Evolutionary conservation across 2,888 invertebrate genomes (phyloP).

Genomic region (Blera fallax): DNA sequence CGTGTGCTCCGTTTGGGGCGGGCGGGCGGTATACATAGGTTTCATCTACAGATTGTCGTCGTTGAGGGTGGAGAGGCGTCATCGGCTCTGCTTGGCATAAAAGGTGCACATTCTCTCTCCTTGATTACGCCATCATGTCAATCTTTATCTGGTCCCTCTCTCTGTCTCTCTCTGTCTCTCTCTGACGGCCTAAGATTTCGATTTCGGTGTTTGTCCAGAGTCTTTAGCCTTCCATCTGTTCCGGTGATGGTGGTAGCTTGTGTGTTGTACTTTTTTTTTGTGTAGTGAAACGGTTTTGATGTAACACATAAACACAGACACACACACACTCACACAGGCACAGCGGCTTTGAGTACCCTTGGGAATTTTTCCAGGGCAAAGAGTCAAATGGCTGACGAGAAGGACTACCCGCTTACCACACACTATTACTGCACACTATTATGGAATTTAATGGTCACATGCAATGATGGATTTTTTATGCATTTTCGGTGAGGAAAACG

Average conservation of each 20-base stretch:
- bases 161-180: background rate
- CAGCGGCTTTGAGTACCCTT: constrained; percentile 20
- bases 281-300: background rate
- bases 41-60: background rate
- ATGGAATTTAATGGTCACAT: constrained; percentile 69
- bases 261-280: background rate
- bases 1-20: no score
- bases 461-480: constrained; percentile 69
- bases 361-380: constrained; percentile 66
- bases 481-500: constrained; percentile 60
- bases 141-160: constrained; percentile 45
- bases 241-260: background rate
- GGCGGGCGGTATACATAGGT: background rate
- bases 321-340: background rate
- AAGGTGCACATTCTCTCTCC: constrained; percentile 60
- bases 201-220: constrained; percentile 37
- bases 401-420: constrained; percentile 25
- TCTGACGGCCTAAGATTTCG: constrained; percentile 38
- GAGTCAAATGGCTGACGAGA: constrained; percentile 60
- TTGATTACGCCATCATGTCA: constrained; percentile 69
- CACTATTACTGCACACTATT: constrained; percentile 59
- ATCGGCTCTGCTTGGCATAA: constrained; percentile 33
- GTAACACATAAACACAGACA: constrained; percentile 4
- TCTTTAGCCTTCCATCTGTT: constrained; percentile 28
- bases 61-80: constrained; percentile 31